Conservation (phyloP, 2,888 invertebrate genomes). For the Agrochola lychnidis region DNA sequence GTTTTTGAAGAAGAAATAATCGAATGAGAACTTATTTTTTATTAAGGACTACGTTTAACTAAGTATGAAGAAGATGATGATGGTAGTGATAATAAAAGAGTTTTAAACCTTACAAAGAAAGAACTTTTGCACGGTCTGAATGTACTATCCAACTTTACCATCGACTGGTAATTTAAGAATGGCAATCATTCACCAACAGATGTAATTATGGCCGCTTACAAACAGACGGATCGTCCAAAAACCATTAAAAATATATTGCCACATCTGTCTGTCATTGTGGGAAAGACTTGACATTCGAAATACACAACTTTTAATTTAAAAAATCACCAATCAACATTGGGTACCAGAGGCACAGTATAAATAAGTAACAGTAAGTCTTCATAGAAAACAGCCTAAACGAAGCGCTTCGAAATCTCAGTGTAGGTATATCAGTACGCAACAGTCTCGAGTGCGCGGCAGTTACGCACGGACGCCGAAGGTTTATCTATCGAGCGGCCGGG, state of each 20-base stretch:
- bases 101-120: not conserved
- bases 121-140: not conserved
- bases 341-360: not conserved
- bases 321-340: slow-evolving; percentile 34
- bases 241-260: slow-evolving; percentile 45
- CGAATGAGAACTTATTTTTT: not conserved
- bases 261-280: slow-evolving; percentile 23
- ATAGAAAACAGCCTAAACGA: too few species aligned
- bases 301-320: slow-evolving; percentile 51
- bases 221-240: slow-evolving; percentile 9
- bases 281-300: slow-evolving; percentile 30
- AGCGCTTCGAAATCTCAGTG: too few species aligned
- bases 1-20: slow-evolving; percentile 22
- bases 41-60: not conserved
- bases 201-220: not conserved
- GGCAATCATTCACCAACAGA: not conserved
- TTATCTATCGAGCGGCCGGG: too few species aligned
- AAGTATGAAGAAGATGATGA: not conserved
- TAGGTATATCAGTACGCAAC: too few species aligned
- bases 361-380: too few species aligned
- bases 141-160: not conserved
- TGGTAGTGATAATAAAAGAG: not conserved
- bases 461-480: too few species aligned
- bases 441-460: too few species aligned
- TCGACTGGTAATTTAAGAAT: not conserved